These are phyloP conservation scores for Lepidochrysops patricia DNA, from an alignment of 2,888 invertebrate species.

Conservation along the genomic window DNA sequence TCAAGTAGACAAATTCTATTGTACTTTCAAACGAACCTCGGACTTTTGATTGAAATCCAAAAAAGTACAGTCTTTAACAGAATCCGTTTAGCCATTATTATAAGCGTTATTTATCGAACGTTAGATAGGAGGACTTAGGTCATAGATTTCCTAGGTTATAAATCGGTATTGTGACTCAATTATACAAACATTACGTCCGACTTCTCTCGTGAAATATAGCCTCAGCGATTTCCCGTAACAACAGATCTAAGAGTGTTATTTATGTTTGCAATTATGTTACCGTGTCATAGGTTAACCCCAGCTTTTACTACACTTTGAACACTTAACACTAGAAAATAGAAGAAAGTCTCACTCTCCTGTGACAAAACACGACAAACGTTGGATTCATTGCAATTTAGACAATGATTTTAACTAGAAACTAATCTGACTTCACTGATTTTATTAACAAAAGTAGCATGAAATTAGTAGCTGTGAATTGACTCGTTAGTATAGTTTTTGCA, in stretches of 20 bases:
- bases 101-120: background rate
- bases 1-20: too few relatives aligned
- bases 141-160: background rate
- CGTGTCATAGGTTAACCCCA: slow-evolving; percentile 7
- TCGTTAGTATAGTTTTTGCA: too few relatives aligned
- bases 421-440: too few relatives aligned
- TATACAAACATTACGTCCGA: background rate
- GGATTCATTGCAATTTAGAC: too few relatives aligned
- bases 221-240: background rate
- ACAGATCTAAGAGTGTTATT: background rate
- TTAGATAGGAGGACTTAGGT: background rate
- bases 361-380: background rate
- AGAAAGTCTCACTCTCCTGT: background rate
- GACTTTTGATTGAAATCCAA: too few relatives aligned
- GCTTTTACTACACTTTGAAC: background rate
- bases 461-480: too few relatives aligned
- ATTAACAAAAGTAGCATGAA: background rate
- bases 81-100: too few relatives aligned
- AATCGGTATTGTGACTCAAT: background rate
- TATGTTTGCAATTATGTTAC: slow-evolving; percentile 10
- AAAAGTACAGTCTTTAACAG: too few relatives aligned
- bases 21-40: too few relatives aligned
- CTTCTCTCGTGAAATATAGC: background rate
- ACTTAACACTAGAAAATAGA: background rate
- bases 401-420: too few relatives aligned